These are phyloP conservation scores for Choristoneura fumiferana DNA, from an alignment of 1,140 invertebrate species.

Conservation along the genomic window DNA sequence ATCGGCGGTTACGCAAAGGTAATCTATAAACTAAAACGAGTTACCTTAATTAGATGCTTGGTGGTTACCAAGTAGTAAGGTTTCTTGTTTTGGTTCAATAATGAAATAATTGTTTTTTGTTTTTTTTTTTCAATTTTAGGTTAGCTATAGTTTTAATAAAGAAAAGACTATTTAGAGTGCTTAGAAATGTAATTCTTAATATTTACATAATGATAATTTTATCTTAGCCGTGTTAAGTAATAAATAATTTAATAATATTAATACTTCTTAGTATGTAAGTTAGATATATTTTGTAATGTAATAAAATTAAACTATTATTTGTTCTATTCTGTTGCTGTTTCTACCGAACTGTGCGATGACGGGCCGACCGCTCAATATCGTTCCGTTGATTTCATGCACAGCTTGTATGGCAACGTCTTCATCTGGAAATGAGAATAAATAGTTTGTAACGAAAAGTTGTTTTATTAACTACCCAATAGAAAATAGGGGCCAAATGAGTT, in stretches of 20 bases:
- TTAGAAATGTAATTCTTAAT: constrained; percentile 6
- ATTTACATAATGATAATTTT: neutral
- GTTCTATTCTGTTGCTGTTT: constrained; percentile 53
- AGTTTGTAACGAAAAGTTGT: constrained; percentile 21
- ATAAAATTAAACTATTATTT: constrained; percentile 11
- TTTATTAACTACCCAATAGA: neutral
- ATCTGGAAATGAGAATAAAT: constrained; percentile 45
- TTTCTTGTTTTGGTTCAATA: too few relatives aligned
- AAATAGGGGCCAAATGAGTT: neutral
- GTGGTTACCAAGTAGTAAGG: too few relatives aligned
- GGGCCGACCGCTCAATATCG: constrained; percentile 58
- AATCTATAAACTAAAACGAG: too few relatives aligned
- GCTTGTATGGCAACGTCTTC: constrained; percentile 61
- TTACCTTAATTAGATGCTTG: too few relatives aligned
- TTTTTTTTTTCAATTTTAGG: too few relatives aligned
- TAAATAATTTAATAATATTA: constrained; percentile 8
- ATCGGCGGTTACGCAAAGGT: too few relatives aligned
- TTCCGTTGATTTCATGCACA: constrained; percentile 61
- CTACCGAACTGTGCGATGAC: constrained; percentile 61
- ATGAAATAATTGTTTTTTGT: too few relatives aligned
- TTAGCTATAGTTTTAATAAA: neutral
- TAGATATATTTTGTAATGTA: neutral
- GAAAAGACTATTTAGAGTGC: constrained; percentile 2
- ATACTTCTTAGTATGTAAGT: constrained; percentile 7
- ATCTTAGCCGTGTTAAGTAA: neutral